phyloP scores from a whole-genome alignment of 1,140 invertebrate genomes.

The Leptinotarsa defecta region DNA sequence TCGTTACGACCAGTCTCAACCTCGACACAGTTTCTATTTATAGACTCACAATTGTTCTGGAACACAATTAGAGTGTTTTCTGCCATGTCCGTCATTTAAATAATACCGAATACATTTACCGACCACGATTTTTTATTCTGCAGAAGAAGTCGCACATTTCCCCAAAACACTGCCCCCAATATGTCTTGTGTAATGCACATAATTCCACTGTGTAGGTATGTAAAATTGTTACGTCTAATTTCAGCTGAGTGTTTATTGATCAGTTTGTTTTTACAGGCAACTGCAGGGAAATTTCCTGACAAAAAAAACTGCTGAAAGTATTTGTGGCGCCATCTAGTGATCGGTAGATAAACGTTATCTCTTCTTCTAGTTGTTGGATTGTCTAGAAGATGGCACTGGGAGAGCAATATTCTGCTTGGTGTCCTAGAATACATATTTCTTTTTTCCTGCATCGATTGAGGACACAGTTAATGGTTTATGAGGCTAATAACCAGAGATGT shows the following conservation, averaged over 20 bases:
- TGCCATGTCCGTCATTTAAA: slow-evolving; percentile 35
- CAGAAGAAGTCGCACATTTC: background rate
- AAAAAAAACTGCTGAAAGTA: background rate
- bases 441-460: background rate
- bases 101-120: background rate
- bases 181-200: background rate
- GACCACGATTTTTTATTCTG: background rate
- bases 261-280: background rate
- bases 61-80: slow-evolving; percentile 34
- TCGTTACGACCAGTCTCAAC: slow-evolving; percentile 24
- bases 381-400: background rate
- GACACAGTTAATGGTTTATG: slow-evolving; percentile 1
- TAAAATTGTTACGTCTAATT: slow-evolving; percentile 13
- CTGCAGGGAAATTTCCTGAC: background rate
- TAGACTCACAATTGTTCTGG: slow-evolving; percentile 39
- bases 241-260: background rate
- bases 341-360: background rate
- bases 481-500: background rate
- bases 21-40: slow-evolving; percentile 42
- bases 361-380: background rate
- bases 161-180: background rate
- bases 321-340: background rate
- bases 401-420: background rate
- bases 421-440: background rate
- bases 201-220: background rate